phyloP scores from a whole-genome alignment of 2,888 invertebrate species.

The Julus scandinavius region DNA sequence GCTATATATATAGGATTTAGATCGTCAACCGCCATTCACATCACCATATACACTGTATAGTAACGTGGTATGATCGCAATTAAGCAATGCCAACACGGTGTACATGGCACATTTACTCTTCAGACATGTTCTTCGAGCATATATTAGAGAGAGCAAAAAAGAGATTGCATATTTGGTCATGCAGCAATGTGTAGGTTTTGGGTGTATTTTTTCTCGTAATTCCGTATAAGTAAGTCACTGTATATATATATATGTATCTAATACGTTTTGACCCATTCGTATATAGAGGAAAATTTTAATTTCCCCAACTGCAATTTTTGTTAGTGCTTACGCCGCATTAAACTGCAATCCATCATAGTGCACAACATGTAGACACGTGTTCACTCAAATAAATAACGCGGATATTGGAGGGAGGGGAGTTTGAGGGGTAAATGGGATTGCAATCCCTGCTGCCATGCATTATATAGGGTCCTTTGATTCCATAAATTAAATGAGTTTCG shows the following conservation, averaged over 20 bases:
- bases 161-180: not conserved
- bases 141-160: not conserved
- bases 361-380: slow-evolving; percentile 25
- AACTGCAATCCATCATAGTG: slow-evolving; percentile 54
- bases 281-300: slow-evolving; percentile 49
- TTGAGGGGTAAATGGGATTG: not conserved
- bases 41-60: too few species aligned
- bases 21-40: too few species aligned
- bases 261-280: slow-evolving; percentile 10
- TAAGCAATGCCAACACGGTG: too few species aligned
- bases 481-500: not conserved
- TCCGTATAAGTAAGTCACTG: not conserved
- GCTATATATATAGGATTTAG: too few species aligned
- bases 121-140: not conserved
- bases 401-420: not conserved
- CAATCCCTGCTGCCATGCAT: not conserved
- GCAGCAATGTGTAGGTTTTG: not conserved
- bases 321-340: slow-evolving; percentile 55
- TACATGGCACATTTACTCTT: not conserved
- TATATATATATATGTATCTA: not conserved
- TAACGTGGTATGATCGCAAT: too few species aligned
- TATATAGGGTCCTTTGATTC: not conserved
- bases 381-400: slow-evolving; percentile 33
- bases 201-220: not conserved
- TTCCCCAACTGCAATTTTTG: slow-evolving; percentile 51